Evolutionary conservation across 2,797 vertebrate species (phyloP).

Genomic region (Megaceryle alcyon): DNA sequence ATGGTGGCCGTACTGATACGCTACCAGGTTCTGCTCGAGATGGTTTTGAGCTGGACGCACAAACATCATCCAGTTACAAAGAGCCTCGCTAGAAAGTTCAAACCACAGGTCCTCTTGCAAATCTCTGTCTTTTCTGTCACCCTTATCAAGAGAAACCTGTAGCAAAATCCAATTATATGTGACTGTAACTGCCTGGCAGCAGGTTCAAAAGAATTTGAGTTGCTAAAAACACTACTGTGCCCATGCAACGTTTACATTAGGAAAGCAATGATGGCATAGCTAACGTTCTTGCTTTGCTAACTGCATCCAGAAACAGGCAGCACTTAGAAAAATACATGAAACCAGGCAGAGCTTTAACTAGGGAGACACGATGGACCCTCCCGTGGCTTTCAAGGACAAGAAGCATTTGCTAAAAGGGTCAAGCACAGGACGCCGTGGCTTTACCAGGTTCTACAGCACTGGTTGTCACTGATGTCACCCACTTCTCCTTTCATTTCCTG

Average conservation of each 20-base stretch:
- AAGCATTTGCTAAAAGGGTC: background rate
- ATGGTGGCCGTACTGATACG: slow-evolving; percentile 95
- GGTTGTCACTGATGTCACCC: background rate
- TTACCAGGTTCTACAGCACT: background rate
- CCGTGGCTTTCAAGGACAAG: background rate
- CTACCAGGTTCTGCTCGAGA: slow-evolving; percentile 97
- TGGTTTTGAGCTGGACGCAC: slow-evolving; percentile 97
- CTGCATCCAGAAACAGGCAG: background rate
- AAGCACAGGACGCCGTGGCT: background rate
- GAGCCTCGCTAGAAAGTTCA: slow-evolving; percentile 93
- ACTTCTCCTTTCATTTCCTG: background rate
- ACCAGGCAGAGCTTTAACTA: background rate
- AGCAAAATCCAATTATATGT: slow-evolving; percentile 31
- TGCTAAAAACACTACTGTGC: background rate
- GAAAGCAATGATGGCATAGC: background rate
- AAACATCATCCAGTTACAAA: slow-evolving; percentile 99
- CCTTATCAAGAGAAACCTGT: slow-evolving; percentile 88
- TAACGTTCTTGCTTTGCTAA: background rate
- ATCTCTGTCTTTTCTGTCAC: slow-evolving; percentile 82
- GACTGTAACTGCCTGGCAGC: background rate
- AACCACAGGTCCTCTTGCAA: slow-evolving; percentile 89
- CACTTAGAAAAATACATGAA: background rate
- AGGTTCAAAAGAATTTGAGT: background rate
- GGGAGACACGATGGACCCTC: background rate
- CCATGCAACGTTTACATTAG: background rate